Conservation (phyloP, 2,797 vertebrate species). For the Enteromius afrohamiltoni region DNA sequence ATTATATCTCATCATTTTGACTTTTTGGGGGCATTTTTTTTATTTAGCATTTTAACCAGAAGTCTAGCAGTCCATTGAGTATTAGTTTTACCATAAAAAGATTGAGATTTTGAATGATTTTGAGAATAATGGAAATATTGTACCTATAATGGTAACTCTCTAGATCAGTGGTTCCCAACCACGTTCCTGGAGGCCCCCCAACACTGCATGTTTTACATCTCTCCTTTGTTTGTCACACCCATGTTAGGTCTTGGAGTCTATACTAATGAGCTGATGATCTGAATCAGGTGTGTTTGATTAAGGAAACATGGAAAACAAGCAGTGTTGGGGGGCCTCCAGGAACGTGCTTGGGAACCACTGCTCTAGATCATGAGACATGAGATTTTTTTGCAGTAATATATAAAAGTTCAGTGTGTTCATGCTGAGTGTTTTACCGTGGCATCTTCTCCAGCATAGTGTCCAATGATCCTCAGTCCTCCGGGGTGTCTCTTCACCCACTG, state of each 20-base stretch:
- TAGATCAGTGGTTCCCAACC: no score
- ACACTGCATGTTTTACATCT: no score
- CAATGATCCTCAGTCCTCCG: constrained; percentile 83
- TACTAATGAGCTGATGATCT: no score
- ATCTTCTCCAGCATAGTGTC: constrained; percentile 88
- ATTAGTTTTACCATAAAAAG: background rate
- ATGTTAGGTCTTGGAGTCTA: no score
- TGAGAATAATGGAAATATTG: background rate
- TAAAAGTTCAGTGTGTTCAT: background rate
- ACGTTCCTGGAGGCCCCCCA: no score
- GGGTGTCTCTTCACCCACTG: constrained; percentile 81
- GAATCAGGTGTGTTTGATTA: no score
- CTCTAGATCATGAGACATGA: background rate
- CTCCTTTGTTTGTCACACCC: no score
- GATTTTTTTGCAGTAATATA: background rate
- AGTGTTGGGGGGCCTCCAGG: no score
- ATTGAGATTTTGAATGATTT: no score
- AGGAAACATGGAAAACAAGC: no score
- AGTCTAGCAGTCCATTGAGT: background rate
- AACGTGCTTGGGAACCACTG: no score
- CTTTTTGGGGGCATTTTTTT: background rate
- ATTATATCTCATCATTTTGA: background rate
- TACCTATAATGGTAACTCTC: background rate
- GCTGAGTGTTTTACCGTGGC: constrained; percentile 81
- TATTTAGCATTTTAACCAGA: background rate